Base-by-base conservation (phyloP, 2,888 invertebrate species). In the Adelognathus sp. region DNA sequence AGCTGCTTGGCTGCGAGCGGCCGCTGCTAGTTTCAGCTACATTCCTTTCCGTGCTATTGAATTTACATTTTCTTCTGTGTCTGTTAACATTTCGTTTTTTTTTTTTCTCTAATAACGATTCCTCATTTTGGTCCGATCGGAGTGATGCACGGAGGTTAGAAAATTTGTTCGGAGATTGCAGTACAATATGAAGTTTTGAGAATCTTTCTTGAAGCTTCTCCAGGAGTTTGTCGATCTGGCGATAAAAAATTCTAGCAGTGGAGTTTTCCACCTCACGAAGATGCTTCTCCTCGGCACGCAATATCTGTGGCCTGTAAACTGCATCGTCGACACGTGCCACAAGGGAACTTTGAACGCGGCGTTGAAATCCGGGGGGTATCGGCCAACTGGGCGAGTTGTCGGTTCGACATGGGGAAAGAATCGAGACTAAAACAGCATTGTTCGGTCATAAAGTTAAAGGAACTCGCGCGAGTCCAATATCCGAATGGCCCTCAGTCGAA, bases 401-500 rank as follows among this genome's bases (percentile, higher is more conserved):
- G 27, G 16, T 41, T 16, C 24, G 70, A 66, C 46, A 50, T 60
- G 31, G 66, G 70, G 69, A 33, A 61, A 73, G 69, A 33, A 61
- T 69, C 64, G 74, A 72, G 71, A 80, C 78, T 82, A 78, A 83
- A 82, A 74, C 60, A 71, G 81, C 63, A 82, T 83, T 82, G 83
- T 80, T 81, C 71, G 80, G 72, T 79, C 83, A 81, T 82, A 82
- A 83, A 83, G 79, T 81, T 81, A 76, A 63, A 77, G 81, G 80
- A 83, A 81, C 76, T 81, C 73, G 78, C 63, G 70, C 66, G 77
- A 79, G 79, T 50, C 72, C 81, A 81, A 83, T 83, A 83, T 82
- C 82, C 78, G 82, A 81, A 78, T 80, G 75, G 82, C 63, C 76
- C 64, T 80, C 75, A 29, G 67, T 72, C 61, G 74, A 82, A 83